These are phyloP conservation scores for Dryobotodes eremita DNA, from an alignment of 2,888 invertebrate genomes.

Conservation along the genomic window DNA sequence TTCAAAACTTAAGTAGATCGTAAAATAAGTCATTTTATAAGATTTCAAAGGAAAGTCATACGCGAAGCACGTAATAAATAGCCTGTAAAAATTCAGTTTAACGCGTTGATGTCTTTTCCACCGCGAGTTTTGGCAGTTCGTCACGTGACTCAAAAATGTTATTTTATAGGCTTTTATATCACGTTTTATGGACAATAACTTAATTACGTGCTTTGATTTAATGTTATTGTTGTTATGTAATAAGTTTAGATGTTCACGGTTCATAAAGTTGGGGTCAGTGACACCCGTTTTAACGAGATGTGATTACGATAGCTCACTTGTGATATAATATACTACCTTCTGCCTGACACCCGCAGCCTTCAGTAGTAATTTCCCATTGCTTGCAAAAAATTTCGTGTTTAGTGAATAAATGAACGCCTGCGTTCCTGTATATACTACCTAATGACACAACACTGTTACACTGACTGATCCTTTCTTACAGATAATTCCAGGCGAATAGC, in stretches of 20 bases:
- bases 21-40: not conserved
- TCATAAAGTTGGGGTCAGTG: constrained; percentile 26
- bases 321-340: too few relatives aligned
- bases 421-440: too few relatives aligned
- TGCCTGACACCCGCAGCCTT: too few relatives aligned
- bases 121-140: constrained; percentile 8
- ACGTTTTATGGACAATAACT: constrained; percentile 52
- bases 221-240: constrained; percentile 50
- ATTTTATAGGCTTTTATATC: constrained; percentile 20
- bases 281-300: constrained; percentile 9
- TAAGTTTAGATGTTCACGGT: constrained; percentile 5
- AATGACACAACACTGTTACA: too few relatives aligned
- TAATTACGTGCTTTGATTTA: constrained; percentile 51
- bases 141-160: constrained; percentile 14
- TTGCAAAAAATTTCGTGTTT: too few relatives aligned
- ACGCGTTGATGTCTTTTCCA: constrained; percentile 62
- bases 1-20: not conserved
- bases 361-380: not conserved
- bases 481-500: too few relatives aligned
- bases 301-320: not conserved
- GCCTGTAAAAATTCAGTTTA: not conserved
- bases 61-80: not conserved
- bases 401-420: too few relatives aligned
- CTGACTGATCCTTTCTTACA: too few relatives aligned
- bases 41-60: constrained; percentile 15